phyloP scores from a whole-genome alignment of 2,888 invertebrate genomes.

The Neria commutata region DNA sequence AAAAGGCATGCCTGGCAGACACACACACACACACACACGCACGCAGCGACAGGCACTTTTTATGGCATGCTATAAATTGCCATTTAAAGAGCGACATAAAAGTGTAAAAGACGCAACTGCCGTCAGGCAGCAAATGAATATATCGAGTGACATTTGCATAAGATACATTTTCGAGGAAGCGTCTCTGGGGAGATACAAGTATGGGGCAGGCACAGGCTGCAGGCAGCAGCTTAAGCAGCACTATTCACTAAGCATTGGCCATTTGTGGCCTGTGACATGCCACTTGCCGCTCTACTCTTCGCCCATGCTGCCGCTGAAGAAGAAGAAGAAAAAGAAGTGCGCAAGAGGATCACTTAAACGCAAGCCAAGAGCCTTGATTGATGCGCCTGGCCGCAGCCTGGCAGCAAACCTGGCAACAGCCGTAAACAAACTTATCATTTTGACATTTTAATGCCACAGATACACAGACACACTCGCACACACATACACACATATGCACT shows the following conservation, averaged over 20 bases:
- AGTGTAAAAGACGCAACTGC: constrained; percentile 11
- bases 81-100: constrained; percentile 21
- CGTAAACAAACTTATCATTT: constrained; percentile 30
- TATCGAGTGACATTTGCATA: no score
- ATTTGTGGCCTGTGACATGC: no score
- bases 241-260: no score
- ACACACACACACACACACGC: background rate
- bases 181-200: no score
- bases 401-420: constrained; percentile 8
- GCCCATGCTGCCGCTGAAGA: constrained; percentile 24
- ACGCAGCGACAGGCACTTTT: constrained; percentile 5
- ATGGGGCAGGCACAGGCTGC: no score
- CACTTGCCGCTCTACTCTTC: no score
- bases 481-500: background rate
- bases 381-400: no score
- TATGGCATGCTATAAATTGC: constrained; percentile 20
- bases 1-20: constrained; percentile 13
- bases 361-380: constrained; percentile 25
- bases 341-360: constrained; percentile 33
- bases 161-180: no score
- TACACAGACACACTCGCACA: no score
- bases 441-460: constrained; percentile 26
- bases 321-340: background rate
- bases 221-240: no score
- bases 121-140: no score